These are phyloP conservation scores for Cheilinus undulatus DNA, from an alignment of 2,113 vertebrate genomes.

Conservation along the genomic window DNA sequence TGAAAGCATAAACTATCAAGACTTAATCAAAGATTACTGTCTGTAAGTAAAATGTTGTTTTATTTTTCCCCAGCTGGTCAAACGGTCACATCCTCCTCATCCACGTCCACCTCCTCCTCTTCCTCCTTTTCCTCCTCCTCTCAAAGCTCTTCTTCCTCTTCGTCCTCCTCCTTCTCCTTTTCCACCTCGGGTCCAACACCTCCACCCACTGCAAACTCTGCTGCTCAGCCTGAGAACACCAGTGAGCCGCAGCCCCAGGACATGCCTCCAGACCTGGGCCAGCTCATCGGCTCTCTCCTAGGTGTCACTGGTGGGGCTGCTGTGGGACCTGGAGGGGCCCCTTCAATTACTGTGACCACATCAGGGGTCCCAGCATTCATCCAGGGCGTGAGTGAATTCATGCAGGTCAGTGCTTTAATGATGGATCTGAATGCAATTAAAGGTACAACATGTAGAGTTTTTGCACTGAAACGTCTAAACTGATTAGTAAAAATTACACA, in stretches of 20 bases:
- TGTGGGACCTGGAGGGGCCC: conserved; percentile 66
- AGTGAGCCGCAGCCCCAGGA: conserved; percentile 70
- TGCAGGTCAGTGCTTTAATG: conserved; percentile 80
- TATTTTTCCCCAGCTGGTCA: conserved; percentile 62
- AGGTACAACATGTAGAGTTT: no score
- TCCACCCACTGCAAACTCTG: conserved; percentile 47
- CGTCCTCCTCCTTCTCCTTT: conserved; percentile 66
- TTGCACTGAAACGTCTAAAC: no score
- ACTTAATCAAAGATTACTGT: background rate
- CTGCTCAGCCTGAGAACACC: conserved; percentile 39
- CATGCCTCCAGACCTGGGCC: conserved; percentile 77
- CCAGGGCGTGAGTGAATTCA: conserved; percentile 91
- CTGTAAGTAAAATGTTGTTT: background rate
- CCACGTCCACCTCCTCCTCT: conserved; percentile 45
- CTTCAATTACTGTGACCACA: conserved; percentile 89
- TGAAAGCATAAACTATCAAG: background rate
- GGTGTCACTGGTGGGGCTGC: conserved; percentile 80
- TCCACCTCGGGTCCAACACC: conserved; percentile 60
- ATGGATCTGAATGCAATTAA: background rate
- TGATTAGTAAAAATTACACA: no score
- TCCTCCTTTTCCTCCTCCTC: conserved; percentile 64
- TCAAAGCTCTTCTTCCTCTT: conserved; percentile 59
- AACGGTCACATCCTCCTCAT: conserved; percentile 50
- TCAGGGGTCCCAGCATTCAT: conserved; percentile 90
- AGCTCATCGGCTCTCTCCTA: conserved; percentile 89